Percentiles rank a stretch among this genome's conserved stretches.
These are phyloP conservation scores for Melanotaenia parkinsoni DNA, from an alignment of 2,797 vertebrate genomes.

Conservation along the genomic window DNA sequence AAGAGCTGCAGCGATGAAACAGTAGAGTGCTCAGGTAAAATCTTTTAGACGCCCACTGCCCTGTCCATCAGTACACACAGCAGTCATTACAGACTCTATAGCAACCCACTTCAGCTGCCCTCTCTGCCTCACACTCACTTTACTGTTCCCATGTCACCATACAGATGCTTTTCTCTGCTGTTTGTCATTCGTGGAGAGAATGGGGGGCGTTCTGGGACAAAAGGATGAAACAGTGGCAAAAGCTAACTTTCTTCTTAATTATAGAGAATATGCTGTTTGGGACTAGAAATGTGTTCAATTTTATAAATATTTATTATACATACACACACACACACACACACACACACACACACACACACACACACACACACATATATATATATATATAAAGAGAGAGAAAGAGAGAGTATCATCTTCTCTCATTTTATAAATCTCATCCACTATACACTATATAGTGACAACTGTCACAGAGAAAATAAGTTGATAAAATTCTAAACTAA, in stretches of 20 bases:
- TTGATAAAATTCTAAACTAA: no score
- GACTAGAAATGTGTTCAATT: conserved; percentile 11
- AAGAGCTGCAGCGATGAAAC: conserved; percentile 42
- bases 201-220: conserved; percentile 31
- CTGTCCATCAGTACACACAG: conserved; percentile 61
- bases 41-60: conserved; percentile 68
- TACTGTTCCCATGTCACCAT: conserved; percentile 42
- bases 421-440: no score
- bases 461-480: no score
- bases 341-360: no score
- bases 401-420: no score
- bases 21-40: conserved; percentile 60
- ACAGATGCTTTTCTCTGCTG: conserved; percentile 57
- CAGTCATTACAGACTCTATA: conserved; percentile 65
- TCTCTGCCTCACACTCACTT: conserved; percentile 38
- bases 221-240: conserved; percentile 33
- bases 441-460: no score
- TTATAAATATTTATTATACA: no score
- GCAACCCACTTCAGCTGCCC: conserved; percentile 58
- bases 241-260: conserved; percentile 36
- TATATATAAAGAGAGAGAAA: no score
- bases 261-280: not conserved
- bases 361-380: no score
- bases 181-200: conserved; percentile 45
- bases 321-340: no score